phyloP scores from a whole-genome alignment of 1,140 invertebrate genomes.

The Watersipora subatra region DNA sequence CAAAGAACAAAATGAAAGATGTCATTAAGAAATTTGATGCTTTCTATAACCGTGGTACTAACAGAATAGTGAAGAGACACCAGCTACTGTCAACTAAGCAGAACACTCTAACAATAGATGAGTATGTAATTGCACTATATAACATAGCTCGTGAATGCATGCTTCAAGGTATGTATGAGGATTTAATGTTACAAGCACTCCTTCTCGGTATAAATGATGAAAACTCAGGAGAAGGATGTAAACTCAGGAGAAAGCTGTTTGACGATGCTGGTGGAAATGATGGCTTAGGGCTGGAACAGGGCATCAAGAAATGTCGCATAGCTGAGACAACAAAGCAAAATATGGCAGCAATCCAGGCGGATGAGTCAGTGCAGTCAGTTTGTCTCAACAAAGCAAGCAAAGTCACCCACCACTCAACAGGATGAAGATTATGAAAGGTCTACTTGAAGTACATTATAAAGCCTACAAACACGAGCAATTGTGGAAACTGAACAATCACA shows the following conservation, averaged over 20 bases:
- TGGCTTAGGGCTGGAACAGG: neutral
- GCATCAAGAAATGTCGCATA: neutral
- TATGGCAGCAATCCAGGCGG: neutral
- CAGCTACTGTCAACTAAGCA: no score
- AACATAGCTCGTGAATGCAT: no score
- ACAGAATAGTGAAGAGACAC: no score
- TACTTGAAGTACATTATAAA: neutral
- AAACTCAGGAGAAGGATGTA: no score
- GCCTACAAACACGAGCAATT: neutral
- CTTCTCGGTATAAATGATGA: no score
- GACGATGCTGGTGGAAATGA: neutral
- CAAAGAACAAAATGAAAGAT: no score
- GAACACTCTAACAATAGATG: no score
- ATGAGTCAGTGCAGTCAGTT: neutral
- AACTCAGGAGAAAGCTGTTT: neutral
- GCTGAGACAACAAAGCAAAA: neutral
- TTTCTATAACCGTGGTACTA: no score
- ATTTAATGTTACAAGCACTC: no score
- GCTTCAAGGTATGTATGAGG: no score
- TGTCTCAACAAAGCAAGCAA: neutral
- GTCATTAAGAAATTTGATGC: no score
- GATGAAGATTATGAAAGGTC: neutral
- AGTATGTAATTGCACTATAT: no score
- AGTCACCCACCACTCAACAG: neutral
- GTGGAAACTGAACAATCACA: neutral